A percentile compares a stretch with the other conserved stretches of the same genome.
Conservation (phyloP, 2,888 invertebrate genomes). For the Mimachlamys varia region DNA sequence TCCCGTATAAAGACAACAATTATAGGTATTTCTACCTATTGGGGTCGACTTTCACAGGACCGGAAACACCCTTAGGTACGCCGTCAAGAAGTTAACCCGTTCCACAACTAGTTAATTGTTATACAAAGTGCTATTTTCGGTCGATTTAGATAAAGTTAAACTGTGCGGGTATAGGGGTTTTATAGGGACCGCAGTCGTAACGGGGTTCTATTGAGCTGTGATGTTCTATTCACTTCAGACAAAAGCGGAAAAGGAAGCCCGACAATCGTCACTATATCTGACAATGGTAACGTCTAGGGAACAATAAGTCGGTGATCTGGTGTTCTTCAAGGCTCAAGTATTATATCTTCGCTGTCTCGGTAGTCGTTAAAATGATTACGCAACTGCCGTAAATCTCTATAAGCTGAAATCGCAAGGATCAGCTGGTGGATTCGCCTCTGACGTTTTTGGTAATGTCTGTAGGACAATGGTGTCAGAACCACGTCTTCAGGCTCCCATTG, state of each 20-base stretch:
- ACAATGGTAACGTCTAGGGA: neutral
- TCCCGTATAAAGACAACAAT: neutral
- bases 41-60: neutral
- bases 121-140: neutral
- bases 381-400: neutral
- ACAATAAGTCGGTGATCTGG: neutral
- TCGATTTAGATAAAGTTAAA: neutral
- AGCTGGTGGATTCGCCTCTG: neutral
- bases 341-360: neutral
- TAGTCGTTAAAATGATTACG: neutral
- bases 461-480: conserved; percentile 3
- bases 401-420: neutral
- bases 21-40: neutral
- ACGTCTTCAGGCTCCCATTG: neutral
- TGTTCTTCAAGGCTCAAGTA: neutral
- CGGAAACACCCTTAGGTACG: neutral
- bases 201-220: neutral
- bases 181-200: neutral
- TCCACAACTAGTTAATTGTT: conserved; percentile 32
- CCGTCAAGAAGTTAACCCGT: neutral
- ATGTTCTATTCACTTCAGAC: neutral
- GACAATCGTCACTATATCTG: neutral
- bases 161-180: neutral
- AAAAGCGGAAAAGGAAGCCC: conserved; percentile 27
- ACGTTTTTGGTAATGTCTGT: neutral